Percentiles rank a stretch among this genome's conserved stretches.
These are phyloP conservation scores for Phaethon lepturus DNA, from an alignment of 2,113 vertebrate genomes.

Conservation along the genomic window DNA sequence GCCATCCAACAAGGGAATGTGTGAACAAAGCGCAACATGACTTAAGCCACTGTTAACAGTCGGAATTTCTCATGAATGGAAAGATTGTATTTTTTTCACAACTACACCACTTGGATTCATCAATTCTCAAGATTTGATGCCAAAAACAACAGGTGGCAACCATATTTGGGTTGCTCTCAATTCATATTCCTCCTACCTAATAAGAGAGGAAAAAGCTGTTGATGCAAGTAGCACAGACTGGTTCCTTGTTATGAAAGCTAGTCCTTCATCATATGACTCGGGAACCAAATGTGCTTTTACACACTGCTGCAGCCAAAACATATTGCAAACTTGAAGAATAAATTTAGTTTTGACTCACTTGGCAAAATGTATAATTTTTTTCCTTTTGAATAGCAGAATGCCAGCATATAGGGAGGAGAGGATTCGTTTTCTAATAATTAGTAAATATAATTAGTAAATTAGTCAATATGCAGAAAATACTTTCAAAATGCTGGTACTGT, in stretches of 20 bases:
- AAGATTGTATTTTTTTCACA: neutral
- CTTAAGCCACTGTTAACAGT: neutral
- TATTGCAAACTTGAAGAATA: conserved; percentile 36
- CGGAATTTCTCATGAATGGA: conserved; percentile 61
- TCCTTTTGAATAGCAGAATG: neutral
- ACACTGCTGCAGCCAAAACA: conserved; percentile 48
- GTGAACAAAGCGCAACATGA: neutral
- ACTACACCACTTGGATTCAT: conserved; percentile 2
- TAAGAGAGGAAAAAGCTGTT: conserved; percentile 36
- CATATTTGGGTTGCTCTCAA: conserved; percentile 54
- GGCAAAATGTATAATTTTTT: neutral
- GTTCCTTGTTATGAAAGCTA: conserved; percentile 43
- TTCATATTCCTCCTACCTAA: conserved; percentile 65
- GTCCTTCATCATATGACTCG: conserved; percentile 36
- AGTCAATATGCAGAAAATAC: neutral
- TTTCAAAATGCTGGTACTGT: neutral
- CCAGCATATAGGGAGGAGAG: neutral
- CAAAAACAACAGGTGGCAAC: conserved; percentile 65
- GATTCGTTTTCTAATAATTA: neutral
- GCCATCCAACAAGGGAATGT: neutral
- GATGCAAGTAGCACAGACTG: conserved; percentile 42
- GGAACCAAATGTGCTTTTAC: conserved; percentile 66
- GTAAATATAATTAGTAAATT: neutral
- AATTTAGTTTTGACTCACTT: conserved; percentile 65
- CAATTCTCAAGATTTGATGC: conserved; percentile 5